Base-by-base conservation (phyloP, 1,140 invertebrate genomes). In the Laodelphax striatellus region DNA sequence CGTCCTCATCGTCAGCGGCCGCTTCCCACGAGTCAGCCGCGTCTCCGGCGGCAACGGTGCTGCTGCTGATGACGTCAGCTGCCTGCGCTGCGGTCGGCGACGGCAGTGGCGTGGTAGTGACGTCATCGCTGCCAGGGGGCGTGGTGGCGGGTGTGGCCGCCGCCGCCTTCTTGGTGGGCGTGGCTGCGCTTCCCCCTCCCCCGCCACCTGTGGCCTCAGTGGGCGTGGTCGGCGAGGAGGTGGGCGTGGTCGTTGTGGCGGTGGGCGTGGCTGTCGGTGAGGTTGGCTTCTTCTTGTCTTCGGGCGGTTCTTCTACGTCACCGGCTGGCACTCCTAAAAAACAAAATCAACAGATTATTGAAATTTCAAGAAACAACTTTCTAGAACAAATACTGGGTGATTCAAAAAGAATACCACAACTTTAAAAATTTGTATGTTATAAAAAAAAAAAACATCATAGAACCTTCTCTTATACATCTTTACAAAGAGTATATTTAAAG, bases 21-120 rank as follows among this genome's bases (percentile, higher is more conserved):
- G 84, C 85, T 70, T 89, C 88, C 87, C 87, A 90, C 64, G 84
- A 87, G 70, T 89, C 87, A 58, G 87, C 82, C 24, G 87, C 68
- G 80, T 8, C 34, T 11, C 10, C 31, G 62, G 57, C 19, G 52
- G 56, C 1, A 1, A 21, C n/a, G 57, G 52, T 4, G 41, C 43
- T 16, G 16, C 44, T 58, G 44, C 42, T 46, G 57, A 31, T 28
- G 54, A 78, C 81, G 66, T 80, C 79, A 69, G 77, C 65, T 52
- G n/a, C 58, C 62, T n/a, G 28, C 41, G 31, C 42, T 55, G 19
- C 43, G 38, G 1, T 28, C 44, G 16, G 41, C 62, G 55, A 52
- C 28, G 6, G 24, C 2, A 24, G 59, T 19, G 34, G 46, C 9
- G 46, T 22, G 46, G 2, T 19, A 6, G 16, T 19, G 16, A 50